Conservation (phyloP, 2,113 vertebrate species). For the Nasalis larvatus region DNA sequence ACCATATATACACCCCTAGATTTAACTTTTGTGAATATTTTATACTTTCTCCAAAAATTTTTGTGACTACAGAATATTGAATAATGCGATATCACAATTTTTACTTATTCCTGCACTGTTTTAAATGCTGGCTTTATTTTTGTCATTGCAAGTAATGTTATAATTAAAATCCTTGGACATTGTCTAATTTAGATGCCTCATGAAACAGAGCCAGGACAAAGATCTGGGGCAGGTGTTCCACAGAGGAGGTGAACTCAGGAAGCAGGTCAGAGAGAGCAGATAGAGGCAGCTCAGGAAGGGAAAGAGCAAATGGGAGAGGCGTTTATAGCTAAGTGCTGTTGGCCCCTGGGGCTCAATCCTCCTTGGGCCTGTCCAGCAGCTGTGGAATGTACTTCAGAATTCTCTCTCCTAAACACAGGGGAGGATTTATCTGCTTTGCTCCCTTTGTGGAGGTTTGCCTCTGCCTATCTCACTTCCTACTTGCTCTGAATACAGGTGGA, state of each 20-base stretch:
- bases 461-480: not conserved
- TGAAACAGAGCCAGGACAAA: not conserved
- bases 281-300: rapidly evolving
- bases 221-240: not conserved
- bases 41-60: not conserved
- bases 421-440: not conserved
- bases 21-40: not conserved
- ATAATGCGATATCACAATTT: not conserved
- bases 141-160: not conserved
- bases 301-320: not conserved
- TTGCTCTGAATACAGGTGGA: not conserved
- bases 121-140: not conserved
- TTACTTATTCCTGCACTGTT: not conserved
- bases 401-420: not conserved
- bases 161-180: not conserved
- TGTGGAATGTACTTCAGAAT: not conserved
- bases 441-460: too few species aligned
- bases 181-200: not conserved
- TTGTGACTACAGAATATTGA: not conserved
- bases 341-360: rapidly evolving
- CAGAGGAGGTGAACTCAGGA: not conserved
- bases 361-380: rapidly evolving
- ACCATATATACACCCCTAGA: not conserved
- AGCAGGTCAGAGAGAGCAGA: not conserved
- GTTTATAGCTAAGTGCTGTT: not conserved